Evolutionary conservation across 2,888 invertebrate species (phyloP), one percentile per base, ranked within the genome.

Genomic region (Spisula subtruncata): DNA sequence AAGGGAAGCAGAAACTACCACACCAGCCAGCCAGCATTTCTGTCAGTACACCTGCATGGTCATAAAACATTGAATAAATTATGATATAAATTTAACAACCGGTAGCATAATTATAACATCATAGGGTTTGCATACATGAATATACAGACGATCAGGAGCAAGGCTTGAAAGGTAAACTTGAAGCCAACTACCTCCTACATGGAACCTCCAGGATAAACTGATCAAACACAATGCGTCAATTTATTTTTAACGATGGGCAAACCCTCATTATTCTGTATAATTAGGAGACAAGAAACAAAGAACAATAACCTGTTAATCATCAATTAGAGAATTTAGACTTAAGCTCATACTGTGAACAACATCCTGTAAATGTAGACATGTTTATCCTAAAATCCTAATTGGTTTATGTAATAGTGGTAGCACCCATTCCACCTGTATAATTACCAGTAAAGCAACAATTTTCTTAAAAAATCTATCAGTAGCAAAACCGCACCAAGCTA

Each of bases 261-360:
- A 35, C 18, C 29, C 16, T 16, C 14, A 75, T 75, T 32, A 75
- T 35, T 32, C 35, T 75, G 75, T 16, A 75, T 75, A 75, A 75
- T 75, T 35, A 75, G 75, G 75, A 32, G 29, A 16, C 32, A 16
- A 75, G 32, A 35, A 10, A 32, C 32, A 32, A 75, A 75, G 6
- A 75, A 75, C 32, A 75, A 75, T 5, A 32, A 32, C 32, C 75
- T 75, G 75, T 35, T 75, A 16, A 75, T 32, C 75, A 75, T 75
- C 75, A 75, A 75, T 75, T 25, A n/a, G n/a, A n/a, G n/a, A n/a
- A n/a, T n/a, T n/a, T n/a, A 75, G 32, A 75, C 32, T 75, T 75
- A 75, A 75, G 75, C 35, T 75, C 75, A 16, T 16, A 18, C 35
- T 25, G 60, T 25, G 10, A 75, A 32, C 35, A 18, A 75, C 35